Percentiles rank a stretch among this genome's conserved stretches.
Conservation (phyloP, 2,888 invertebrate species). For the Dyspetes luteomarginatus region DNA sequence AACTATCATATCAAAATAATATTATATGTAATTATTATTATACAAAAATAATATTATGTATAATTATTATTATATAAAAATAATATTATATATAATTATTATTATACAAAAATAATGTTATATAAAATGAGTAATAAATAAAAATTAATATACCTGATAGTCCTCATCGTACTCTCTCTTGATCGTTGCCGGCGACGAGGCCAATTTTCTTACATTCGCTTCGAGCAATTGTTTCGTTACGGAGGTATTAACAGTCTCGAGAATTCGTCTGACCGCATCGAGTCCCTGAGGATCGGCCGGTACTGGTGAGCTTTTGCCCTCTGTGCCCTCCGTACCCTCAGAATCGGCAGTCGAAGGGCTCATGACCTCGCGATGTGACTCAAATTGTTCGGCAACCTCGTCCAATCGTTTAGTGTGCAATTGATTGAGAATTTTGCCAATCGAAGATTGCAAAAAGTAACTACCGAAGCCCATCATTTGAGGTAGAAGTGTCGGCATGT, state of each 20-base stretch:
- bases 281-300: slow-evolving; percentile 84
- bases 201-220: slow-evolving; percentile 88
- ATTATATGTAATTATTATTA: no score
- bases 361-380: slow-evolving; percentile 77
- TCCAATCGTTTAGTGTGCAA: slow-evolving; percentile 82
- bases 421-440: slow-evolving; percentile 88
- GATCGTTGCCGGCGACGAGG: slow-evolving; percentile 85
- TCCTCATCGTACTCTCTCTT: slow-evolving; percentile 80
- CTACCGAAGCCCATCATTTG: slow-evolving; percentile 79
- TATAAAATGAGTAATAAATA: background rate
- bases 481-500: slow-evolving; percentile 80
- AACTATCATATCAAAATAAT: no score
- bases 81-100: background rate
- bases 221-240: slow-evolving; percentile 90
- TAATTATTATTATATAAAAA: slow-evolving; percentile 4
- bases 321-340: slow-evolving; percentile 87
- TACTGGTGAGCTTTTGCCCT: slow-evolving; percentile 83
- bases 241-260: slow-evolving; percentile 90
- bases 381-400: slow-evolving; percentile 78
- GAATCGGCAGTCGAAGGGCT: slow-evolving; percentile 84
- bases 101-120: background rate
- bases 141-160: slow-evolving; percentile 73
- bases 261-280: slow-evolving; percentile 88
- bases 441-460: slow-evolving; percentile 82
- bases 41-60: slow-evolving; percentile 16